Percentiles rank a stretch among this genome's conserved stretches.
Evolutionary conservation across 2,797 vertebrate species (phyloP).

Genomic region (Macroramphosus scolopax): DNA sequence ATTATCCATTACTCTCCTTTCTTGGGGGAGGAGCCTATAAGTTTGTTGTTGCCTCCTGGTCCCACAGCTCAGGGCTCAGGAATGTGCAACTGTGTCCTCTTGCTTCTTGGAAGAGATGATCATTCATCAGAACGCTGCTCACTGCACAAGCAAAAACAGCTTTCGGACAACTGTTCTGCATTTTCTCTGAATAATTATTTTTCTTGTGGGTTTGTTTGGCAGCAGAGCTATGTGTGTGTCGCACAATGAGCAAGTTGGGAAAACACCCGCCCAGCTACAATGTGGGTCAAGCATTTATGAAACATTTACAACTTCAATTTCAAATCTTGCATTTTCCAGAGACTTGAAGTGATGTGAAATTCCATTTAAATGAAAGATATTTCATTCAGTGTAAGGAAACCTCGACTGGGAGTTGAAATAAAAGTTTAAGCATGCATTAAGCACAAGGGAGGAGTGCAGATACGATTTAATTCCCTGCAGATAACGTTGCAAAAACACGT

Average conservation of each 20-base stretch:
- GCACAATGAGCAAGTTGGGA: too few relatives aligned
- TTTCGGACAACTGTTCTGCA: neutral
- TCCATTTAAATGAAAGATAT: neutral
- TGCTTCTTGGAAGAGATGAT: constrained; percentile 13
- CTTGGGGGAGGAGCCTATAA: neutral
- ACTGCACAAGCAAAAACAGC: neutral
- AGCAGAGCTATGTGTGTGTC: too few relatives aligned
- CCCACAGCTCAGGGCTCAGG: constrained; percentile 25
- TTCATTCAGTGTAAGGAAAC: neutral
- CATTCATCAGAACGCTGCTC: constrained; percentile 8
- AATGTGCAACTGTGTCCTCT: constrained; percentile 33
- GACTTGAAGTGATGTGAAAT: too few relatives aligned
- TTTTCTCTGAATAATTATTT: constrained; percentile 1
- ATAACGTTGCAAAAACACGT: constrained; percentile 50
- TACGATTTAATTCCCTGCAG: constrained; percentile 19
- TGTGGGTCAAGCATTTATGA: too few relatives aligned
- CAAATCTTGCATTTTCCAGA: too few relatives aligned
- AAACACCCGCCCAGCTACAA: too few relatives aligned
- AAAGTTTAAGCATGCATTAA: constrained; percentile 5
- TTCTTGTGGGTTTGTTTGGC: too few relatives aligned
- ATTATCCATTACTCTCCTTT: neutral
- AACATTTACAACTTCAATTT: too few relatives aligned
- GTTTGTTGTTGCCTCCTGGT: constrained; percentile 9
- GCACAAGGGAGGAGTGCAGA: constrained; percentile 8
- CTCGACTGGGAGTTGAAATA: neutral